phyloP scores from a whole-genome alignment of 92 coral and sea anemone species.

The Zoanthus sociatus region DNA sequence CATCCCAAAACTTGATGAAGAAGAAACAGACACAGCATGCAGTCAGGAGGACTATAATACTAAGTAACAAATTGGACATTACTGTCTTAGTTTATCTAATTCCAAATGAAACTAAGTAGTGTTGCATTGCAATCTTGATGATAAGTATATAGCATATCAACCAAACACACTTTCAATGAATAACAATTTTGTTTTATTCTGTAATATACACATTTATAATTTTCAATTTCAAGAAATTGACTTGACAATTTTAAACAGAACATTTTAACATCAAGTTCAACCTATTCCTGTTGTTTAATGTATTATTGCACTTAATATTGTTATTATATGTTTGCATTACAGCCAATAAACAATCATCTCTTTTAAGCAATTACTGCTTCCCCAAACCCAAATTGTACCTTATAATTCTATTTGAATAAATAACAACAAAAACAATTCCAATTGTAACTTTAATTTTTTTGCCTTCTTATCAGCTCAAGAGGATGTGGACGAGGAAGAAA shows the following conservation, averaged over 20 bases:
- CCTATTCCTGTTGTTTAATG: neutral
- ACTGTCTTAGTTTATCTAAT: too few species aligned
- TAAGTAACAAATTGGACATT: too few species aligned
- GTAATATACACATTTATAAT: neutral
- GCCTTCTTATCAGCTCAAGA: slow-evolving; percentile 35
- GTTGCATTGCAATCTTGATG: too few species aligned
- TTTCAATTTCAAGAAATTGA: neutral
- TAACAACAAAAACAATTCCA: slow-evolving; percentile 10
- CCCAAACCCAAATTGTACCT: neutral
- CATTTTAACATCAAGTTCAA: neutral
- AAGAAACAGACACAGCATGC: slow-evolving; percentile 51
- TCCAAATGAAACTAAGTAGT: too few species aligned
- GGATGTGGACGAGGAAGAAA: slow-evolving; percentile 30
- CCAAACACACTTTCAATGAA: neutral
- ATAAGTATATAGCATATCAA: neutral
- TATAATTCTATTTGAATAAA: neutral
- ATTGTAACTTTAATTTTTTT: slow-evolving; percentile 6
- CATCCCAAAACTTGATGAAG: slow-evolving; percentile 45
- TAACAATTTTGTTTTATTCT: neutral
- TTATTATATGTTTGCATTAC: neutral
- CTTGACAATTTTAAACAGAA: neutral
- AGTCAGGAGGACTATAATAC: neutral
- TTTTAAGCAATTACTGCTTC: neutral
- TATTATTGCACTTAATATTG: neutral
- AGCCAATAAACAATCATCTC: neutral